Percentiles rank a stretch among this genome's conserved stretches.
These are phyloP conservation scores for Chamaea fasciata DNA, from an alignment of 2,113 vertebrate genomes.

Conservation along the genomic window DNA sequence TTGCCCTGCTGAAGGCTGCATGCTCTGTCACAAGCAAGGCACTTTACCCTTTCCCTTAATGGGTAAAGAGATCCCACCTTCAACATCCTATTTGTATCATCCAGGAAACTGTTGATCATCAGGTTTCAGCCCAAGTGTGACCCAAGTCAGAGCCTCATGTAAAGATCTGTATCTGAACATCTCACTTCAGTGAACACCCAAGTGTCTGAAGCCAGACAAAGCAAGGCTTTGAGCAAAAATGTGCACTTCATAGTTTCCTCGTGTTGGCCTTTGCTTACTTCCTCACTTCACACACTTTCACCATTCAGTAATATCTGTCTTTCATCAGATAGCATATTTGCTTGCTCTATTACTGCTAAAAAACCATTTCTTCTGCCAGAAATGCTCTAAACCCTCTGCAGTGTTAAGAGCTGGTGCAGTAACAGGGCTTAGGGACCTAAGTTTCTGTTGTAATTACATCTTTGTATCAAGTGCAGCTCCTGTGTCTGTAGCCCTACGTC, in stretches of 20 bases:
- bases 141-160: neutral
- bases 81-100: neutral
- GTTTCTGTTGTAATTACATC: neutral
- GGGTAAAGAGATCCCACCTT: neutral
- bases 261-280: neutral
- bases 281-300: neutral
- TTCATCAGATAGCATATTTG: neutral
- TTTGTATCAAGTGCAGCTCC: neutral
- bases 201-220: neutral
- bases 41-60: neutral
- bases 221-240: neutral
- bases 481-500: neutral
- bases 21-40: neutral
- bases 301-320: neutral
- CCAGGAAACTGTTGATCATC: neutral
- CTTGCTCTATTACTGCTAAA: neutral
- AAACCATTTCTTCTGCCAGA: neutral
- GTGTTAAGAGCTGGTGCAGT: neutral
- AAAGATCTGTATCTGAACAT: neutral
- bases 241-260: neutral
- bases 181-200: neutral
- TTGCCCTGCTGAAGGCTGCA: neutral
- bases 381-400: neutral
- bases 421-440: neutral
- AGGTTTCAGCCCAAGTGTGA: neutral